phyloP scores from a whole-genome alignment of 2,888 invertebrate genomes.

The Nymphalis urticae region DNA sequence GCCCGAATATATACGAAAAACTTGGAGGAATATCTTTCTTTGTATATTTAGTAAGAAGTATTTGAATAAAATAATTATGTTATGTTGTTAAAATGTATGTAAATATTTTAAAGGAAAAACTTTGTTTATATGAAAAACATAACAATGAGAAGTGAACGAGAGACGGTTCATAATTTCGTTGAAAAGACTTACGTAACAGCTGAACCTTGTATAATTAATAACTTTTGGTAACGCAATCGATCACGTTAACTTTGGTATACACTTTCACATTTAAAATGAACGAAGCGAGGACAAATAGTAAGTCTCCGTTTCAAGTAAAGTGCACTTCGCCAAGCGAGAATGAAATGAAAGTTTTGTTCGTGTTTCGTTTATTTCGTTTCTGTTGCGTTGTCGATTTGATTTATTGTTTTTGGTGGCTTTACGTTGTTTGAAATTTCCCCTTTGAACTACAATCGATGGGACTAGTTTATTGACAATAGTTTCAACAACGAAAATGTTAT shows the following conservation, averaged over 20 bases:
- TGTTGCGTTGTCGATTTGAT: slow-evolving; percentile 66
- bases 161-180: too few species aligned
- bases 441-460: slow-evolving; percentile 54
- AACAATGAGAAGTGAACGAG: too few species aligned
- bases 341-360: slow-evolving; percentile 73
- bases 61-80: too few species aligned
- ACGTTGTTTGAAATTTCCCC: slow-evolving; percentile 57
- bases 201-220: too few species aligned
- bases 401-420: slow-evolving; percentile 61
- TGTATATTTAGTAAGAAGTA: not conserved
- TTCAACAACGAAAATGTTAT: slow-evolving; percentile 15
- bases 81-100: not conserved
- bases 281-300: slow-evolving; percentile 49
- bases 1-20: not conserved
- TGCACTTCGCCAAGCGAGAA: slow-evolving; percentile 63
- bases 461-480: slow-evolving; percentile 38
- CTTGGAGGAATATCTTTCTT: not conserved
- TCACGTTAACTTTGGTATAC: too few species aligned
- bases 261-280: not conserved
- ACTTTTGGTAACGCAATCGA: too few species aligned
- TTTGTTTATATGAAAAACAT: too few species aligned
- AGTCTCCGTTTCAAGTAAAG: slow-evolving; percentile 55
- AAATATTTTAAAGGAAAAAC: not conserved
- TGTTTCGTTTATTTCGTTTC: slow-evolving; percentile 66
- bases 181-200: too few species aligned